Percentiles rank a stretch among this genome's conserved stretches.
Evolutionary conservation across 2,888 invertebrate genomes (phyloP).

Genomic region (Oscheius onirici): DNA sequence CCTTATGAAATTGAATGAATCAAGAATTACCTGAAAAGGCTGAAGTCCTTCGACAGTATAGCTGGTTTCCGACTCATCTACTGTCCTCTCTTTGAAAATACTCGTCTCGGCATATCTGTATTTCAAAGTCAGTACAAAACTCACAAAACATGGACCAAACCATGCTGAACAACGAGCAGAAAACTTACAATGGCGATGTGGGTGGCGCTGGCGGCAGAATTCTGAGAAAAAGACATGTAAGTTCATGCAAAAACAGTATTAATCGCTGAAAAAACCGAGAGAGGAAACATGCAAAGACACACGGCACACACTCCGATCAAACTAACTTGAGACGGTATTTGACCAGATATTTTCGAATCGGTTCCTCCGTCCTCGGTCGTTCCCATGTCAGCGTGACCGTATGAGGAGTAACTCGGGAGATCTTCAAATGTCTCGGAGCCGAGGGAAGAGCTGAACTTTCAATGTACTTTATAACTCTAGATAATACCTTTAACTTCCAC

Average conservation of each 20-base stretch:
- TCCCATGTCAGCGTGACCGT: slow-evolving; percentile 93
- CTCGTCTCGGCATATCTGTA: slow-evolving; percentile 50
- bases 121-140: slow-evolving; percentile 5
- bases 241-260: slow-evolving; percentile 12
- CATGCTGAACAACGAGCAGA: too few relatives aligned
- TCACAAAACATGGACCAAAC: too few relatives aligned
- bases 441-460: slow-evolving; percentile 83
- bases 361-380: slow-evolving; percentile 81
- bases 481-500: slow-evolving; percentile 91
- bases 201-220: slow-evolving; percentile 22
- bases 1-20: not conserved
- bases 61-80: slow-evolving; percentile 44
- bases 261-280: not conserved
- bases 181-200: slow-evolving; percentile 26
- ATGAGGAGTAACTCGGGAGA: slow-evolving; percentile 91
- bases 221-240: not conserved
- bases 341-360: slow-evolving; percentile 91
- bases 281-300: not conserved
- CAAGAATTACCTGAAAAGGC: slow-evolving; percentile 49
- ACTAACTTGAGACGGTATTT: slow-evolving; percentile 95
- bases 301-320: slow-evolving; percentile 3
- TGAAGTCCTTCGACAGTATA: slow-evolving; percentile 45
- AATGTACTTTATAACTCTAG: slow-evolving; percentile 13
- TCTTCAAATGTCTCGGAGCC: slow-evolving; percentile 87
- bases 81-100: slow-evolving; percentile 40